A percentile compares a stretch with the other conserved stretches of the same genome.
phyloP scores from a whole-genome alignment of 2,888 invertebrate species.

The Erynnis tages region DNA sequence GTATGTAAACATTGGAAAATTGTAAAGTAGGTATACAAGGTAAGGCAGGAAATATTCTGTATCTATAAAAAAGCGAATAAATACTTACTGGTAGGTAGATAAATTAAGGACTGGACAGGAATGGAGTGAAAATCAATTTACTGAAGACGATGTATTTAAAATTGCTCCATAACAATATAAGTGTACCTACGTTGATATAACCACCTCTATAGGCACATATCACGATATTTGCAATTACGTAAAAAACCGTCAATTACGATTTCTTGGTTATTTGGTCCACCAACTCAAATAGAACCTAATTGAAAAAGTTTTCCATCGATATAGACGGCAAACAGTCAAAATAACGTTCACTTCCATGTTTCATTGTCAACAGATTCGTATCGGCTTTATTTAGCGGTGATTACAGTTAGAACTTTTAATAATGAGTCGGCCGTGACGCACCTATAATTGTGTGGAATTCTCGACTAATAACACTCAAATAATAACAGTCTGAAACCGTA shows the following conservation, averaged over 20 bases:
- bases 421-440: slow-evolving; percentile 49
- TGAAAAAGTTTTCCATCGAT: slow-evolving; percentile 77
- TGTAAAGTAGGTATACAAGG: too few relatives aligned
- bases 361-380: slow-evolving; percentile 58
- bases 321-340: slow-evolving; percentile 61
- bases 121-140: too few relatives aligned
- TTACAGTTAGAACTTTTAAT: slow-evolving; percentile 75
- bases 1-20: too few relatives aligned
- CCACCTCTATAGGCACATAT: not conserved
- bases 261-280: slow-evolving; percentile 53
- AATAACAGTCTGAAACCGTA: slow-evolving; percentile 48
- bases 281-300: slow-evolving; percentile 54
- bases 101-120: too few relatives aligned
- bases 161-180: too few relatives aligned
- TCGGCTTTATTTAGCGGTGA: slow-evolving; percentile 64
- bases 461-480: too few relatives aligned
- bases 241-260: slow-evolving; percentile 23
- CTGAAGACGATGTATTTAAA: too few relatives aligned
- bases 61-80: too few relatives aligned
- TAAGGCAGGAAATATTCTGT: too few relatives aligned
- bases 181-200: not conserved
- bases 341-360: slow-evolving; percentile 68
- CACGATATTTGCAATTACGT: too few relatives aligned
- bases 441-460: slow-evolving; percentile 48
- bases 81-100: too few relatives aligned